Base-by-base conservation (phyloP, 2,888 invertebrate genomes). In the Bedellia somnulentella region DNA sequence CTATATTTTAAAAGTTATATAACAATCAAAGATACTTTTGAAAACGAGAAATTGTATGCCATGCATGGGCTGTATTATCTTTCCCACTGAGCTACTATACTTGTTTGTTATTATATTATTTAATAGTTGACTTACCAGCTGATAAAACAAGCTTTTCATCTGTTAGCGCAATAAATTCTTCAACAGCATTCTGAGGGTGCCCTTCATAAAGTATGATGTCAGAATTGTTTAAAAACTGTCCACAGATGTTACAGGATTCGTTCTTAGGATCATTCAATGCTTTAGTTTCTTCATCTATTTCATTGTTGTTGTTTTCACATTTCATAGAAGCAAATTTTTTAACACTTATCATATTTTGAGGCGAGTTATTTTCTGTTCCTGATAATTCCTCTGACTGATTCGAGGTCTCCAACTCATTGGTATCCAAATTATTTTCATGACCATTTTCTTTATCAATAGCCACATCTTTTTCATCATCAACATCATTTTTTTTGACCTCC, bases 141-240 rank as follows among this genome's bases (percentile, higher is more conserved):
- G 86, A 85, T 34, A 89, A 58, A 11, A 85, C 81, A 36, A 90
- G 60, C 52, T 81, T 84, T 22, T 87, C 84, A 71, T 89, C 82
- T 9, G 84, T 87, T 36, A 90, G 71, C 12, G 87, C 86, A 36
- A 88, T 75, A 51, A 80, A 85, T 58, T 90, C 90, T 49, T 89
- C 89, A 28, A 83, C 80, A 29, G 89, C 83, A 56, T 85, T 76
- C 43, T 84, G 83, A 25, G 87, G 86, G 57, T 89, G 89, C n/a
- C 89, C 89, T 45, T 82, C 80, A 51, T 85, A 89, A 24, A 83
- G 76, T 35, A 71, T 58, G 15, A 75, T 54, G 37, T 76, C 70
- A 6, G 76, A 75, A 46, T 76, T 70, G 38, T 71, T 70, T 14
- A 76, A 44, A 46, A 63, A 71, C 41, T 76, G 75, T 5, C 63